phyloP scores from a whole-genome alignment of 2,113 vertebrate species.

The Anser brachyrhynchus region DNA sequence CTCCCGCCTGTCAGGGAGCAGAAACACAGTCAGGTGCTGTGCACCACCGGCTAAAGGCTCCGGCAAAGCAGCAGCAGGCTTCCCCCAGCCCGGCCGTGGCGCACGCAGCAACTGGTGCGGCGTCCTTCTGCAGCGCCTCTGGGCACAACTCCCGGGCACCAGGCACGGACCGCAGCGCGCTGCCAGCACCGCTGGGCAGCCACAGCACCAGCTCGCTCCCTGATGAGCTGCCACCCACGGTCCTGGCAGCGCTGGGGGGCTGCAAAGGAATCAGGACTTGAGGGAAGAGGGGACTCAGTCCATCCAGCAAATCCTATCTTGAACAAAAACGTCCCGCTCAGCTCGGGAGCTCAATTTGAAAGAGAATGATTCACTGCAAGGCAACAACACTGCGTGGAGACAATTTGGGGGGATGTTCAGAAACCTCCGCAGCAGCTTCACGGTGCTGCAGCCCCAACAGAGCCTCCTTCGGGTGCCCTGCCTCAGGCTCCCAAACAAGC shows the following conservation, averaged over 20 bases:
- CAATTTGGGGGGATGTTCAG: accelerated
- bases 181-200: accelerated
- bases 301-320: neutral
- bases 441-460: neutral
- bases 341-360: too few relatives aligned
- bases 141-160: neutral
- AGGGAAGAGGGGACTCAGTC: neutral
- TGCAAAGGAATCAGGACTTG: neutral
- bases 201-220: accelerated
- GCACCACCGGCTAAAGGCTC: neutral
- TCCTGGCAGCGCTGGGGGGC: neutral
- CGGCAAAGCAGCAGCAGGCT: too few relatives aligned
- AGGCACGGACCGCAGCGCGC: accelerated
- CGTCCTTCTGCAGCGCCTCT: neutral
- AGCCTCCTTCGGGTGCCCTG: neutral
- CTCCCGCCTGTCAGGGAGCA: constrained; percentile 59
- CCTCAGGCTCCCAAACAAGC: accelerated
- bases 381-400: too few relatives aligned
- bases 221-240: accelerated
- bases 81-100: neutral
- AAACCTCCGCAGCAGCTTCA: neutral
- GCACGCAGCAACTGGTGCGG: too few relatives aligned
- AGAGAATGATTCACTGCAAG: neutral
- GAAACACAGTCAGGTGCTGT: neutral
- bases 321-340: neutral